Base-by-base conservation (phyloP, 2,888 invertebrate genomes). In the Lepidonotus clava region DNA sequence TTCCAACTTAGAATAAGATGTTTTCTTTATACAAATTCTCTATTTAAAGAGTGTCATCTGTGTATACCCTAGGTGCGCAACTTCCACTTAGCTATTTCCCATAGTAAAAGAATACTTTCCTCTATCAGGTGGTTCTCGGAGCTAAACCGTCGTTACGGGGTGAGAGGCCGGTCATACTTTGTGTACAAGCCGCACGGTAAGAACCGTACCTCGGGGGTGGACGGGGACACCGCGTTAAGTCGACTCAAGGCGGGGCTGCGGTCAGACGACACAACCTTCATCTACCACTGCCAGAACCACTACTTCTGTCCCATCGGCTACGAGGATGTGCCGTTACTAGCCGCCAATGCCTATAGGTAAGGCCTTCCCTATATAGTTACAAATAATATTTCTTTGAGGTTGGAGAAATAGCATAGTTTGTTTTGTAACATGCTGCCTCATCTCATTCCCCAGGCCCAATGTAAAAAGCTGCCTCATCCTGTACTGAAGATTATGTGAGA, bases 241-340 rank as follows among this genome's bases (percentile, higher is more conserved):
- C 83, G 86, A 6, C 86, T 93, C 34, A 92, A 92, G 88, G 88
- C 89, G 46, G 93, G 93, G 6, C 90, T 93, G 18, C 89, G 89
- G 84, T 91, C 91, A 56, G 89, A 90, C n/a, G 90, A 90, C 71
- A 91, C 88, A 0, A 88, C 92, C 28, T 92, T 90, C 86, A 92
- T 93, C 66, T 93, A 93, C 88, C 93, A 93, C 89, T 93, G 93
- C 88, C 92, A 92, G 86, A 93, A 93, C 89, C 93, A 93, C 88
- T 93, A 93, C 88, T 92, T 93, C 89, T 92, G 92, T 90, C 93
- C 93, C 6, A 91, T 93, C 28, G 93, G 93, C 14, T 93, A 88
- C 88, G 93, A 93, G 86, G 93, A 93, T 71, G 90, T 91, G 1
- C 92, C 93, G 11, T 83, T 90, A 5, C 89, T 87, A 21, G 88